These are phyloP conservation scores for Dinothrombium tinctorium DNA, from an alignment of 1,140 invertebrate species.

Conservation along the genomic window DNA sequence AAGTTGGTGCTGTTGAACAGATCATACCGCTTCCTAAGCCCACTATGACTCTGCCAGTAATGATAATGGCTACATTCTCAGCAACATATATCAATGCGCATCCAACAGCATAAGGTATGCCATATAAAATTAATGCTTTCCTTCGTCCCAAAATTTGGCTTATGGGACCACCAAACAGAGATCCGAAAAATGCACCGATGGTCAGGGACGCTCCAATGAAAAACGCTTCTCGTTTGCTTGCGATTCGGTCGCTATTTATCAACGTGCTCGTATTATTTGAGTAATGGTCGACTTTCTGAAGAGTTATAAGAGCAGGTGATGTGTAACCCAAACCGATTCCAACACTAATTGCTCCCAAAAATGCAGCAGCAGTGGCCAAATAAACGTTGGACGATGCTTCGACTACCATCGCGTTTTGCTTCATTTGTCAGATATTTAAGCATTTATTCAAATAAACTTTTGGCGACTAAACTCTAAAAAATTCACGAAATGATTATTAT, in stretches of 20 bases:
- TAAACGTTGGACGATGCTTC: too few species aligned
- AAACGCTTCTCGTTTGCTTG: too few species aligned
- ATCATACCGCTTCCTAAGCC: conserved; percentile 35
- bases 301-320: too few species aligned
- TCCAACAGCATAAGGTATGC: conserved; percentile 24
- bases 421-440: too few species aligned
- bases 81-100: conserved; percentile 46
- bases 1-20: conserved; percentile 38
- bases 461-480: too few species aligned
- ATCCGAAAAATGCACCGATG: conserved; percentile 14
- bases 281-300: too few species aligned
- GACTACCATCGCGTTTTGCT: too few species aligned
- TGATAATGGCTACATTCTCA: conserved; percentile 27
- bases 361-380: conserved; percentile 31
- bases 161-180: conserved; percentile 9
- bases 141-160: background rate
- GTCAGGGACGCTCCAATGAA: conserved; percentile 14
- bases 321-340: too few species aligned
- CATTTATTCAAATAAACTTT: too few species aligned
- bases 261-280: too few species aligned
- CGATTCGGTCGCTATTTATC: too few species aligned
- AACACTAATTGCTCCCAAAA: background rate
- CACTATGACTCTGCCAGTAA: conserved; percentile 34
- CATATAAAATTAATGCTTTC: conserved; percentile 18
- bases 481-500: too few species aligned